Evolutionary conservation across 2,113 vertebrate genomes (phyloP).

Genomic region (Indri indri): DNA sequence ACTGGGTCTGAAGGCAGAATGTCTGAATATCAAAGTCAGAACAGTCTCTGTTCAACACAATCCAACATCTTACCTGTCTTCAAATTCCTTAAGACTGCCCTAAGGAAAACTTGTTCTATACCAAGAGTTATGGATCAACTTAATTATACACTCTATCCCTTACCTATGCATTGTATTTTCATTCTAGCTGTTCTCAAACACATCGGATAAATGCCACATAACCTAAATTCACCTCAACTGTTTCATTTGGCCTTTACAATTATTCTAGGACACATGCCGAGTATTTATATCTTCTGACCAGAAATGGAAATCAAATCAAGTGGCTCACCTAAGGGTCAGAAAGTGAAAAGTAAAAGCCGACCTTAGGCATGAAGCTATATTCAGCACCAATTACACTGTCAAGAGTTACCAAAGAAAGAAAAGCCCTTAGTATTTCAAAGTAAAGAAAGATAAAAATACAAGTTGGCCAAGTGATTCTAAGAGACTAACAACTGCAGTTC

Average conservation of each 20-base stretch:
- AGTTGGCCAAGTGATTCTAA: not conserved
- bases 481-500: not conserved
- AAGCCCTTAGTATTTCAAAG: not conserved
- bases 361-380: not conserved
- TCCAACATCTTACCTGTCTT: not conserved
- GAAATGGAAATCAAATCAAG: conserved; percentile 30
- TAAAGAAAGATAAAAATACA: not conserved
- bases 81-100: not conserved
- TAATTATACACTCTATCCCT: not conserved
- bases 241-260: not conserved
- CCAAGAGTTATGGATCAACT: not conserved
- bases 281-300: not conserved
- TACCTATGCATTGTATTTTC: not conserved
- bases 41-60: not conserved
- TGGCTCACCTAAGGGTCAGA: not conserved
- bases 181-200: conserved; percentile 5
- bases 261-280: not conserved
- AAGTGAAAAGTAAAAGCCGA: not conserved
- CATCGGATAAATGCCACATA: not conserved
- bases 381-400: not conserved
- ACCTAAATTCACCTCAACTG: not conserved
- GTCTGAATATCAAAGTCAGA: not conserved
- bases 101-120: not conserved
- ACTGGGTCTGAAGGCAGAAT: not conserved
- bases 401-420: not conserved